Evolutionary conservation across 2,888 invertebrate species (phyloP), one percentile per base, ranked within the genome.

Genomic region (Trichopoda pennipes): DNA sequence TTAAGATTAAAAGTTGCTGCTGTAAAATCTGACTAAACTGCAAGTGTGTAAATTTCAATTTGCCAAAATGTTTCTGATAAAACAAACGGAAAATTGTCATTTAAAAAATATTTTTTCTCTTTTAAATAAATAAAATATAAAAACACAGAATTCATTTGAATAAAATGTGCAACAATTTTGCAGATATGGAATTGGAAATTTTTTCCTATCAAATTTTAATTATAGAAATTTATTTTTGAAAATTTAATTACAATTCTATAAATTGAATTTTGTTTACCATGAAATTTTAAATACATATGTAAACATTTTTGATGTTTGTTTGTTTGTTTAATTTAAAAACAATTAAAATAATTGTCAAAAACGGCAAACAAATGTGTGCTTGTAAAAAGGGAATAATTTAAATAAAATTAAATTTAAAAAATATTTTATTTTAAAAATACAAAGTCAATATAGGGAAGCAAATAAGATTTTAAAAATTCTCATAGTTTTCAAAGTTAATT

Each of bases 141-240:
- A 1, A 32, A 47, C 14, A 51, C 12, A 60, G 51, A 51, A 28
- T 23, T 38, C 58, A 70, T 70, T 58, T 61, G 42, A 23, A 38
- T n/a, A 60, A 61, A 61, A 61, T 61, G 61, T 72, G 51, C 61
- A 72, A 72, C 35, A 49, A 49, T 44, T 70, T 7, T 23, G 28
- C 60, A 72, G 60, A 28, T 23, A 44, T 44, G 6, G 53, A 66
- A 35, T 60, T 53, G 32, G 49, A 58, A 77, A 70, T 55, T 32
- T 21, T 63, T 77, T 49, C 55, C 23, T 56, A 63, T 38, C 21
- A 49, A 69, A 61, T 66, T 79, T 79, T 79, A 68, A 73, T 61
- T 73, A 64, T 21, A 63, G 32, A 51, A 51, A 70, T 79, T 79
- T 64, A 73, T 66, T 66, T 78, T 51, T 44, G 6, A 55, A 58